phyloP scores from a whole-genome alignment of 2,888 invertebrate genomes.

The Camponotus fellah region DNA sequence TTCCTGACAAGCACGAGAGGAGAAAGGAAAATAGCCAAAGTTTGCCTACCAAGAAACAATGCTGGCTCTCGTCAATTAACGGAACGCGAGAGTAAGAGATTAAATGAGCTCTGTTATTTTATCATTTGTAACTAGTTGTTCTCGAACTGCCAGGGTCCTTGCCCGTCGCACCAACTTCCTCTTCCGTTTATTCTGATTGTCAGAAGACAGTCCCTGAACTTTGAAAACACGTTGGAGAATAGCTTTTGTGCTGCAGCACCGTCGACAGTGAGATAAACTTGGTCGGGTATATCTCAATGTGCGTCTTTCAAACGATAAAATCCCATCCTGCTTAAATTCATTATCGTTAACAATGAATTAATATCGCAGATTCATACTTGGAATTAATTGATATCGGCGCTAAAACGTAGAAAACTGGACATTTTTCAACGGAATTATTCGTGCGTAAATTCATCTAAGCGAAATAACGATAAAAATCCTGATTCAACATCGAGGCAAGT shows the following conservation, averaged over 20 bases:
- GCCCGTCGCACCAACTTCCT: slow-evolving; percentile 24
- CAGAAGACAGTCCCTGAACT: slow-evolving; percentile 45
- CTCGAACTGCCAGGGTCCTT: slow-evolving; percentile 23
- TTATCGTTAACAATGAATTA: slow-evolving; percentile 35
- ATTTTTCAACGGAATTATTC: slow-evolving; percentile 18
- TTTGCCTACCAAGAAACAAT: slow-evolving; percentile 55
- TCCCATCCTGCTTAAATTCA: slow-evolving; percentile 21
- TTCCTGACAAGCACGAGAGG: background rate
- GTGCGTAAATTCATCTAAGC: background rate
- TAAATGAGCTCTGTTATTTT: slow-evolving; percentile 65
- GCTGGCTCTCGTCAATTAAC: slow-evolving; percentile 56
- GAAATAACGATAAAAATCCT: slow-evolving; percentile 17
- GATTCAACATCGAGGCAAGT: slow-evolving; percentile 15
- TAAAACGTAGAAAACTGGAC: background rate
- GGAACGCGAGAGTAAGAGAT: slow-evolving; percentile 45
- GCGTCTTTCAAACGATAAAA: slow-evolving; percentile 35
- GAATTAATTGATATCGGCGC: slow-evolving; percentile 22
- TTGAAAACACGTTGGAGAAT: slow-evolving; percentile 51
- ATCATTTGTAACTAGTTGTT: slow-evolving; percentile 64
- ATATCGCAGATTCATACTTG: background rate
- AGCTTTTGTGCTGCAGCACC: slow-evolving; percentile 34
- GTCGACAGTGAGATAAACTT: slow-evolving; percentile 50
- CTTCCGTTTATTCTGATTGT: slow-evolving; percentile 54
- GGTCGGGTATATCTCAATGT: slow-evolving; percentile 21
- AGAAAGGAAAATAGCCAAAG: slow-evolving; percentile 49